Conservation (phyloP, 2,113 vertebrate genomes). For the Rhynchomys soricoides region DNA sequence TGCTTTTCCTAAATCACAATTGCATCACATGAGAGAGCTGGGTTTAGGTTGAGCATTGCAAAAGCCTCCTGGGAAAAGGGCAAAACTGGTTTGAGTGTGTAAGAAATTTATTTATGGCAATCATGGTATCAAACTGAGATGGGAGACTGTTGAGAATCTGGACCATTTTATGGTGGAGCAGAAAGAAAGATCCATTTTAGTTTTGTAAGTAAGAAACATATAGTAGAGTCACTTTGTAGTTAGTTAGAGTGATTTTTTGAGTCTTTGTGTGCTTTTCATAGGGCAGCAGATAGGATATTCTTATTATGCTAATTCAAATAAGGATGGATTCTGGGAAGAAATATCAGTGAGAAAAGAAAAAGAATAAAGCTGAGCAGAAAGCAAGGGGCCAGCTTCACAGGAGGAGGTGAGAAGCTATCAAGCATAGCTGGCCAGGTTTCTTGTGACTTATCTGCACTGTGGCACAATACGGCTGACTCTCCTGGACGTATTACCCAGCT, state of each 20-base stretch:
- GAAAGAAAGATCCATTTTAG: constrained; percentile 68
- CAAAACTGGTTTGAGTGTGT: constrained; percentile 82
- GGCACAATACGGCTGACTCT: background rate
- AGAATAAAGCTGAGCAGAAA: constrained; percentile 33
- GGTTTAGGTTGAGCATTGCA: constrained; percentile 79
- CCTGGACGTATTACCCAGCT: constrained; percentile 57
- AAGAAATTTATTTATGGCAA: constrained; percentile 83
- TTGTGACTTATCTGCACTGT: constrained; percentile 48
- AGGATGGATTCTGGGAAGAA: constrained; percentile 44
- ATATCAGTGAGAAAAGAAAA: background rate
- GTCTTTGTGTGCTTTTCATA: constrained; percentile 54
- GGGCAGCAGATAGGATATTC: constrained; percentile 62
- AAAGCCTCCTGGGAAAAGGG: constrained; percentile 83
- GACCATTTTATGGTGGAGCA: constrained; percentile 63
- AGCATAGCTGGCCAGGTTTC: constrained; percentile 45
- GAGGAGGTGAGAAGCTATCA: constrained; percentile 58
- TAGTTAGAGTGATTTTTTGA: constrained; percentile 47
- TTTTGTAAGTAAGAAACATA: constrained; percentile 74
- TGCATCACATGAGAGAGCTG: constrained; percentile 82
- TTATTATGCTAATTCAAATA: constrained; percentile 56
- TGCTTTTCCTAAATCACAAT: constrained; percentile 83
- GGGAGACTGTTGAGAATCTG: constrained; percentile 78
- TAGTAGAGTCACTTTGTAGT: constrained; percentile 64
- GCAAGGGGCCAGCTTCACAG: constrained; percentile 11
- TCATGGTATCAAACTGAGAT: constrained; percentile 78